These are phyloP conservation scores for Alviniconcha marisindica DNA, from an alignment of 1,140 invertebrate species.

Conservation along the genomic window DNA sequence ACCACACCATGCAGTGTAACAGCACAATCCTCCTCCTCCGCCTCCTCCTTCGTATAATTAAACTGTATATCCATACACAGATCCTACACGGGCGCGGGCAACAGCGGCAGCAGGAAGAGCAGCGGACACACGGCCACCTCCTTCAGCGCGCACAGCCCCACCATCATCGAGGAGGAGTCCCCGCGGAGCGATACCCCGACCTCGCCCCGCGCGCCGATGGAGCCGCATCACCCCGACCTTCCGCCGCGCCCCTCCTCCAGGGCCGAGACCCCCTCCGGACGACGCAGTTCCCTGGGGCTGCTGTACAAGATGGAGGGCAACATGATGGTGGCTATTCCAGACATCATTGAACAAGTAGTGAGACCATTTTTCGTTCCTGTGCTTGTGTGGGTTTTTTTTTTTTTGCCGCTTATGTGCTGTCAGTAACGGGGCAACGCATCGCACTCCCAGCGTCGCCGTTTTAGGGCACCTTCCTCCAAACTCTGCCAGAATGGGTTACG, in stretches of 20 bases:
- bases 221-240: background rate
- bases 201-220: background rate
- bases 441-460: no score
- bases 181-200: background rate
- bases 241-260: background rate
- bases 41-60: no score
- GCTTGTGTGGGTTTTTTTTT: background rate
- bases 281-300: constrained; percentile 19
- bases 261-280: background rate
- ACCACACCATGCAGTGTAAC: no score
- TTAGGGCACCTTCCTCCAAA: no score
- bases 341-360: background rate
- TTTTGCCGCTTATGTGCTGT: no score
- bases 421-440: background rate
- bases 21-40: no score
- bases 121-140: background rate
- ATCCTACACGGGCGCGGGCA: constrained; percentile 6
- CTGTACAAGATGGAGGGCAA: constrained; percentile 34
- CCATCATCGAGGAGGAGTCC: constrained; percentile 11
- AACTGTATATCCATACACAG: background rate
- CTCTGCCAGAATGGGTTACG: no score
- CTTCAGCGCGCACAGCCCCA: background rate
- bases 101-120: background rate
- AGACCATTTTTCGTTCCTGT: background rate
- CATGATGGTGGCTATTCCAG: constrained; percentile 13